These are phyloP conservation scores for Brachionus rotundiformis DNA, from an alignment of 1,140 invertebrate genomes.

Conservation along the genomic window DNA sequence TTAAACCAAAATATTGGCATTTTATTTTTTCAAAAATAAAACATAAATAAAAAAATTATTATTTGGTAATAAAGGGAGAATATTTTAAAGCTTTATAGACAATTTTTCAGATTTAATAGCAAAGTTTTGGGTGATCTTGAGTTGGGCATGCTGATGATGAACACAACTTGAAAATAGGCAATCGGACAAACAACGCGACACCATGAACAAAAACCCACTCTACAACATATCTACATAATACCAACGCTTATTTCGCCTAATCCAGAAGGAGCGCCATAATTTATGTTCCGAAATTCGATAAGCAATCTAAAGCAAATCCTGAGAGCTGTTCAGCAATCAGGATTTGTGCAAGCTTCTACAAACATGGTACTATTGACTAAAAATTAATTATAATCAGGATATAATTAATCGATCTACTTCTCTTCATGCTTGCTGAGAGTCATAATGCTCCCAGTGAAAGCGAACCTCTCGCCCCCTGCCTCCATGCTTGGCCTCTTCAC, in stretches of 20 bases:
- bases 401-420: background rate
- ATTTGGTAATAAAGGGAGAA: no score
- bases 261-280: background rate
- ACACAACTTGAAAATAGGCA: no score
- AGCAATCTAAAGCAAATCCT: background rate
- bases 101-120: no score
- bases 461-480: background rate
- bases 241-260: background rate
- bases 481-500: background rate
- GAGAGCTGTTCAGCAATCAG: background rate
- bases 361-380: background rate
- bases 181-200: background rate
- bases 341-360: background rate
- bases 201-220: background rate
- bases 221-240: background rate
- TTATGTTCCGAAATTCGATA: background rate
- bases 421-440: background rate
- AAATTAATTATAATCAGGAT: background rate
- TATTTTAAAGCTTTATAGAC: no score
- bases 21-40: no score
- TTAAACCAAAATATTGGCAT: no score
- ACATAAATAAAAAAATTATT: no score
- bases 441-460: no score
- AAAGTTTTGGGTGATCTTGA: no score
- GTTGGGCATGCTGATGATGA: background rate